A percentile compares a stretch with the other conserved stretches of the same genome.
Evolutionary conservation across 2,113 vertebrate genomes (phyloP).

Genomic region (Miniopterus natalensis): DNA sequence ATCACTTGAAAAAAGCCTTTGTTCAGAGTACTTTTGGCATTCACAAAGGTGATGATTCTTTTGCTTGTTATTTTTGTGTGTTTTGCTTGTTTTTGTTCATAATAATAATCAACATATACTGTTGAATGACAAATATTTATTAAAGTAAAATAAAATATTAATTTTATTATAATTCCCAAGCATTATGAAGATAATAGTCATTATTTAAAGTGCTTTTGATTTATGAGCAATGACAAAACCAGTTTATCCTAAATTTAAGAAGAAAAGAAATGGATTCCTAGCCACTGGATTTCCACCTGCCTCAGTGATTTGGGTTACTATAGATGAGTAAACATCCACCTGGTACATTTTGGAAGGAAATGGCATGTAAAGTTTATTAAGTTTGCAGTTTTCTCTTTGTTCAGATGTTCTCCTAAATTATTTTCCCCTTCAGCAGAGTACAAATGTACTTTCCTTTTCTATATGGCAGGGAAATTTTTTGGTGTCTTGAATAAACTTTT

Average conservation of each 20-base stretch:
- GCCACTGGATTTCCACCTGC: background rate
- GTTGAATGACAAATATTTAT: background rate
- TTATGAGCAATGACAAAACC: background rate
- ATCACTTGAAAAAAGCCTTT: background rate
- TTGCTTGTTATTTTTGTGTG: background rate
- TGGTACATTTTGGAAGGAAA: background rate
- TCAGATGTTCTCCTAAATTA: background rate
- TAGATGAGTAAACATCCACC: background rate
- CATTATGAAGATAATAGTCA: background rate
- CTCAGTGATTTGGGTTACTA: background rate
- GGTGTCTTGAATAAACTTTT: background rate
- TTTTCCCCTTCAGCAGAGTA: background rate
- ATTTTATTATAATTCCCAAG: background rate
- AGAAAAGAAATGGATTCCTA: background rate
- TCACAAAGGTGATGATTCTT: background rate
- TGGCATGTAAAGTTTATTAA: background rate
- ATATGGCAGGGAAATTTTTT: background rate
- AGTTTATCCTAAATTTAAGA: conserved; percentile 37
- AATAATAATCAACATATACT: background rate
- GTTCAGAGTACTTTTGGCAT: background rate
- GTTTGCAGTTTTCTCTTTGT: background rate
- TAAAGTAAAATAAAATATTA: conserved; percentile 30
- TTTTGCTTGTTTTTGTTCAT: background rate
- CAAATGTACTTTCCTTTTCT: background rate
- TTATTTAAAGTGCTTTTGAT: conserved; percentile 9